These are phyloP conservation scores for Aldrovandia affinis DNA, from an alignment of 2,797 vertebrate species.

Conservation along the genomic window DNA sequence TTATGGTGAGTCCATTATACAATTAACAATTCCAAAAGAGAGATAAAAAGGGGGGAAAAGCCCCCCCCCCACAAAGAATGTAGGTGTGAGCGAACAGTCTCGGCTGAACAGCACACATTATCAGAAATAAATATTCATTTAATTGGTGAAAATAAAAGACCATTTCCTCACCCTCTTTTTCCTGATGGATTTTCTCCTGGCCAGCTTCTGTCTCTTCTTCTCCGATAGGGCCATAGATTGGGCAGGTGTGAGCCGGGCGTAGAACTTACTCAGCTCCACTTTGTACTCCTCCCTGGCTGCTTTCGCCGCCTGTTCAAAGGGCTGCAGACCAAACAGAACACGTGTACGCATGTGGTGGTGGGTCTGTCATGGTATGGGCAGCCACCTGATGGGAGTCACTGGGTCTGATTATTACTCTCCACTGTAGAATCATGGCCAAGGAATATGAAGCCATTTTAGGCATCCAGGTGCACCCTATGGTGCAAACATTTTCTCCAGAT, in stretches of 20 bases:
- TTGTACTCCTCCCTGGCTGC: constrained; percentile 72
- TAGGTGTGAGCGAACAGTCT: neutral
- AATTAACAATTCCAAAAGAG: too few relatives aligned
- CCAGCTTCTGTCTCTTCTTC: constrained; percentile 66
- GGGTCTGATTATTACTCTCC: too few relatives aligned
- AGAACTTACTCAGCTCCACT: constrained; percentile 67
- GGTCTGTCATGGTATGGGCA: too few relatives aligned
- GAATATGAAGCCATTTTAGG: too few relatives aligned
- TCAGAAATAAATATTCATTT: neutral
- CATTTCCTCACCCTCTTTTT: constrained; percentile 79
- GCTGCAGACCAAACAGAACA: constrained; percentile 61
- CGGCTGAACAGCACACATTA: neutral
- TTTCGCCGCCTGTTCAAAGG: constrained; percentile 74
- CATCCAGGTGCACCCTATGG: too few relatives aligned
- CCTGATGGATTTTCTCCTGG: constrained; percentile 68
- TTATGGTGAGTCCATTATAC: too few relatives aligned
- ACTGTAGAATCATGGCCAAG: too few relatives aligned
- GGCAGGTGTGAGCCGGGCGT: constrained; percentile 75
- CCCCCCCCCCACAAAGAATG: too few relatives aligned
- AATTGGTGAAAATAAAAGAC: neutral
- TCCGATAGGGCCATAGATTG: constrained; percentile 66
- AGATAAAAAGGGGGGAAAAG: too few relatives aligned
- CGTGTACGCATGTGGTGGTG: too few relatives aligned
- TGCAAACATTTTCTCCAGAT: too few relatives aligned
- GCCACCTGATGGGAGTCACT: too few relatives aligned